Base-by-base conservation (phyloP, 2,888 invertebrate species). In the Andrena chrysosceles region DNA sequence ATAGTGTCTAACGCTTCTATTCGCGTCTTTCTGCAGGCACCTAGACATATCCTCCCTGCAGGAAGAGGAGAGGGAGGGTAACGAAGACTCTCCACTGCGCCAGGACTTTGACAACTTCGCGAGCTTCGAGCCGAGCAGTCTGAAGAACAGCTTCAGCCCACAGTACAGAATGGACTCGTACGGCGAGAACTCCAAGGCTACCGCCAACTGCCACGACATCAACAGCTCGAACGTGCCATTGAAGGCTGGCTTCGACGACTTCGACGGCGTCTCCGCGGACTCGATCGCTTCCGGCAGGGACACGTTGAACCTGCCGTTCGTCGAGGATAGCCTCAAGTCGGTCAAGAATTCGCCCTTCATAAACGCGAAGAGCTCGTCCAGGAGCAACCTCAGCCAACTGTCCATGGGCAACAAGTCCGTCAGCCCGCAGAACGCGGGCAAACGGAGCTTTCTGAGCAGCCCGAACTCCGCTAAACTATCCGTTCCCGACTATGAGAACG, bases 231-330 rank as follows among this genome's bases (percentile, higher is more conserved):
- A 92, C 60, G 88, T 91, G 20, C 93, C 94, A 1, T 76, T 93
- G 26, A 93, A 92, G 72, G 93, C 94, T 6, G 93, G 91, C 13
- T 93, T 93, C 82, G 94, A 94, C 59, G 94, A 94, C 71, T 93
- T 93, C 74, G 93, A 93, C 73, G 93, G 92, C 20, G 91, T 91
- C 0, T 93, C 93, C 1, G 91, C 89, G 13, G 91, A 90, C 16
- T 93, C 94, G 16, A 76, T 92, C 2, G 89, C 89, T 33, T 93
- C 93, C 8, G 93, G 92, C 78, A 93, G 92, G 56, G 93, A 92
- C 81, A 92, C 92, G 0, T 84, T 93, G 7, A 92, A 94, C 71
- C 81, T 93, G 64, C 93, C 93, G 4, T 93, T 91, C 78, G 92
- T 90, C 70, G 94, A 94, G 86, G 93, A 93, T 63, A 92, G 91